Conservation (phyloP, 2,888 invertebrate genomes). For the Drosophila pullipes region DNA sequence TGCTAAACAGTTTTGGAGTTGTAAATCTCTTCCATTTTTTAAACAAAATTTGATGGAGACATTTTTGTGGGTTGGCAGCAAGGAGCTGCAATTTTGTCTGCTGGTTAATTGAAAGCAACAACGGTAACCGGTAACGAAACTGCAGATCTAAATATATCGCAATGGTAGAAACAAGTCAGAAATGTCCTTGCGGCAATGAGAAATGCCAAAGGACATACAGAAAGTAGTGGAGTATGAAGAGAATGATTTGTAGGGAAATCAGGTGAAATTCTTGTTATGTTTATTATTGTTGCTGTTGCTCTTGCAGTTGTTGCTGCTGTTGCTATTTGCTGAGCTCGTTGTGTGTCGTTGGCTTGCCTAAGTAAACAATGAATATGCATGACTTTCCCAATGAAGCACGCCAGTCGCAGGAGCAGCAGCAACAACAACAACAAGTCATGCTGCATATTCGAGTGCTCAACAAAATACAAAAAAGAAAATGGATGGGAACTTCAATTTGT, state of each 20-base stretch:
- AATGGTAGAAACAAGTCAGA: slow-evolving; percentile 28
- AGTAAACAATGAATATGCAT: slow-evolving; percentile 82
- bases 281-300: slow-evolving; percentile 31
- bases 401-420: slow-evolving; percentile 42
- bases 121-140: slow-evolving; percentile 48
- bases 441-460: slow-evolving; percentile 30
- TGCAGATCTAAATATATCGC: slow-evolving; percentile 49
- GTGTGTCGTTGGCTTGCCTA: slow-evolving; percentile 52
- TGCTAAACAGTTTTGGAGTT: slow-evolving; percentile 39
- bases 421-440: slow-evolving; percentile 43
- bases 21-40: slow-evolving; percentile 15
- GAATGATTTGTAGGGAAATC: slow-evolving; percentile 61
- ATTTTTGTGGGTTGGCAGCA: no score
- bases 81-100: slow-evolving; percentile 2
- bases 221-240: not conserved
- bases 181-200: slow-evolving; percentile 28
- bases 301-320: slow-evolving; percentile 15
- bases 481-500: slow-evolving; percentile 72
- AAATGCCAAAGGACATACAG: slow-evolving; percentile 7
- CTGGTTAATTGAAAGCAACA: slow-evolving; percentile 71
- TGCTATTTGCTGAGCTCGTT: slow-evolving; percentile 36
- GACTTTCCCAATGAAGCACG: slow-evolving; percentile 68
- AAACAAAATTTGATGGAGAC: not conserved
- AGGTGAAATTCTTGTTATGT: slow-evolving; percentile 59
- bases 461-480: slow-evolving; percentile 7